Percentiles rank a stretch among this genome's conserved stretches.
These are phyloP conservation scores for Apodemus sylvaticus DNA, from an alignment of 2,113 vertebrate genomes.

Conservation along the genomic window DNA sequence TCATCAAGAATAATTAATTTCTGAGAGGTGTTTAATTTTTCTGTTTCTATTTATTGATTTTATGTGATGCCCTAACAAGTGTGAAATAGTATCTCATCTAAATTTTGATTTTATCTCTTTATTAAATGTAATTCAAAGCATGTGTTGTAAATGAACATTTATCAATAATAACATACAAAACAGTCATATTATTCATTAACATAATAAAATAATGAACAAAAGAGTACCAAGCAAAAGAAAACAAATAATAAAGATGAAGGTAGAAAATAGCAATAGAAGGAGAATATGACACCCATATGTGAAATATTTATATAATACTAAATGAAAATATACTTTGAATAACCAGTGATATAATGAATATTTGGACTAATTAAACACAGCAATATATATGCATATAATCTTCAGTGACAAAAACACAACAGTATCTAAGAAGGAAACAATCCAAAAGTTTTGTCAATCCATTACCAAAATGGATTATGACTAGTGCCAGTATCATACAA, in stretches of 20 bases:
- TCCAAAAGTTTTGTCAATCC: background rate
- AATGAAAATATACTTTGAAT: background rate
- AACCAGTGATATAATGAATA: background rate
- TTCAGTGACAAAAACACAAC: background rate
- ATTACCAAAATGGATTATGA: background rate
- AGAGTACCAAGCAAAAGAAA: background rate
- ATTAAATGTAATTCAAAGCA: background rate
- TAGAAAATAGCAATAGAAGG: background rate
- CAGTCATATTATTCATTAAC: background rate
- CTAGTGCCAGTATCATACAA: background rate
- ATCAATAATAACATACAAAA: background rate
- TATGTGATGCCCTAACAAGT: background rate
- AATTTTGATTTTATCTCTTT: background rate
- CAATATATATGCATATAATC: background rate
- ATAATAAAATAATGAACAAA: background rate
- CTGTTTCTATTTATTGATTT: background rate
- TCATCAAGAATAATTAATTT: background rate
- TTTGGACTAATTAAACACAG: background rate
- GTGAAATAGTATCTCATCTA: background rate
- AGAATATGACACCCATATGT: background rate
- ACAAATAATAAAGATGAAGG: background rate
- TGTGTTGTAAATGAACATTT: background rate
- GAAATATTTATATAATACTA: background rate
- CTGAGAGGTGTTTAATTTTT: background rate
- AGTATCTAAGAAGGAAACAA: no score